Base-by-base conservation (phyloP, 53 echinoderm and acorn worm genomes). In the Stichopus horrens region DNA sequence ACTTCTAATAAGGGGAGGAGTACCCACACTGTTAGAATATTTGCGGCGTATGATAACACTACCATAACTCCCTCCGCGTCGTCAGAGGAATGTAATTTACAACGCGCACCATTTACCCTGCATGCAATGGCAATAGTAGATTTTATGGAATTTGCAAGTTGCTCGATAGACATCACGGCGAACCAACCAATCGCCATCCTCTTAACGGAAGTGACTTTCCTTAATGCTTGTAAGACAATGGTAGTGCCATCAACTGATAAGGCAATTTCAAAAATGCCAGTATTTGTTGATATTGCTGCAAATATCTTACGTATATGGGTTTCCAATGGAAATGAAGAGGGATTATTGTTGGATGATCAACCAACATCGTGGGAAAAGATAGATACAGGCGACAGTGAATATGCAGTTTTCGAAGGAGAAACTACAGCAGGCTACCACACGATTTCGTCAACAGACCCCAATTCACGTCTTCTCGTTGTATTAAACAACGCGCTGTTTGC, bases 321-420 rank as follows among this genome's bases (percentile, higher is more conserved):
- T 81, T 81, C 81, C 7, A 19, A 81, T 81, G 81, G 81, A 21
- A 11, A 81, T 8, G 55, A 81, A 18, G 7, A 81, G 9, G 22
- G 14, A 3, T 20, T 81, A 21, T n/a, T 21, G 7, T 14, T 81
- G 8, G 58, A 81, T 18, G 53, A 21, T 14, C 4, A 54, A 18
- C 8, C 7, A 6, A 7, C 4, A 16, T 71, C 4, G 19, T 71
- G 71, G 71, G 19, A 16, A 4, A 20, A n/a, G 7, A n/a, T 71
- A 71, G n/a, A 71, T 13, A 71, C 14, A 7, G 71, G 71, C 14
- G 18, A 18, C 71, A 71, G 19, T 7, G 71, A 71, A 13, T 71
- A 71, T 18, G 71, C 71, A 71, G 71, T 71, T 13, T 18, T 71
- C 71, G 71, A 71, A 71, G n/a, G 71, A 13, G 18, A 7, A 4